phyloP scores from a whole-genome alignment of 2,888 invertebrate genomes.

The Aphidius colemani region DNA sequence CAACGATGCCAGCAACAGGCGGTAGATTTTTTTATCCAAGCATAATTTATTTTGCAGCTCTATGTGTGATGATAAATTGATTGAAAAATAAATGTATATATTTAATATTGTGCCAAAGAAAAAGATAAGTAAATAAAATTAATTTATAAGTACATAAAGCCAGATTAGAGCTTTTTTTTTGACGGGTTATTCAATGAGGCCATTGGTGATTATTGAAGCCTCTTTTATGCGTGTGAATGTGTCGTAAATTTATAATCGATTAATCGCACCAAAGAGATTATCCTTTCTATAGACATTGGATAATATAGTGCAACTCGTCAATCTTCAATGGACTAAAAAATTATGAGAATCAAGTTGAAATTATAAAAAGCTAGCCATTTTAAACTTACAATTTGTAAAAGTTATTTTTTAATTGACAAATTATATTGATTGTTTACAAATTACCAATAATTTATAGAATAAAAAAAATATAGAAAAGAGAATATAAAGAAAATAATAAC shows the following conservation, averaged over 20 bases:
- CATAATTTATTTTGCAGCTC: background rate
- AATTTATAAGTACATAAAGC: background rate
- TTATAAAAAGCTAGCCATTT: background rate
- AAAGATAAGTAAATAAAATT: background rate
- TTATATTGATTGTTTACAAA: background rate
- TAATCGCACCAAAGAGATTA: slow-evolving; percentile 8
- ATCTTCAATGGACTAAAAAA: background rate
- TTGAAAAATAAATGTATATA: no score
- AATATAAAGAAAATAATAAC: no score
- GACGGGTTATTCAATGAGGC: no score
- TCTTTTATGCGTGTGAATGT: background rate
- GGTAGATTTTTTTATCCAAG: slow-evolving; percentile 20
- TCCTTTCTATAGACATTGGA: slow-evolving; percentile 6
- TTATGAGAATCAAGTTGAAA: background rate
- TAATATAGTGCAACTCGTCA: slow-evolving; percentile 14
- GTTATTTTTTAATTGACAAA: background rate
- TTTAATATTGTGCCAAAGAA: background rate
- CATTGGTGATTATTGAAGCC: no score
- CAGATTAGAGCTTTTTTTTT: background rate
- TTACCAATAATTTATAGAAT: no score
- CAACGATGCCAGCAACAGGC: slow-evolving; percentile 12
- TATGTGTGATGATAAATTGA: no score
- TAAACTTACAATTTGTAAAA: slow-evolving; percentile 4
- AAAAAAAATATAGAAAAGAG: no score
- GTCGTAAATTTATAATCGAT: slow-evolving; percentile 3